A percentile compares a stretch with the other conserved stretches of the same genome.
These are phyloP conservation scores for Lucifuga dentata DNA, from an alignment of 2,113 vertebrate genomes.

Conservation along the genomic window DNA sequence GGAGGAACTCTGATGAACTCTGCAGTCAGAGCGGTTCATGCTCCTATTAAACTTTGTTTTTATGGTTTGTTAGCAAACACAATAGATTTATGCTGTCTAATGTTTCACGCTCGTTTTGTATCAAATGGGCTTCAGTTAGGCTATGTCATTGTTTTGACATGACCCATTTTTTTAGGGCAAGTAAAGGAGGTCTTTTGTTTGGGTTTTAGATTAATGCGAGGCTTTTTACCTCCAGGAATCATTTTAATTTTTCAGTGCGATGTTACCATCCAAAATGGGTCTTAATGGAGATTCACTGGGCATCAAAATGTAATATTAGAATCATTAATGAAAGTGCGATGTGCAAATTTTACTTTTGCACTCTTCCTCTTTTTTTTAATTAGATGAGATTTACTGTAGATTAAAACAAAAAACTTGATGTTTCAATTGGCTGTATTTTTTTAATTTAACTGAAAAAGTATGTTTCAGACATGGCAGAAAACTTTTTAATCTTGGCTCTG, in stretches of 20 bases:
- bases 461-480: constrained; percentile 9
- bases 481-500: neutral
- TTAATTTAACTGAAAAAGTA: constrained; percentile 17
- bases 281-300: too few species aligned
- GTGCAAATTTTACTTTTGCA: too few species aligned
- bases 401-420: constrained; percentile 6
- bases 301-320: too few species aligned
- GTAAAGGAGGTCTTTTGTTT: constrained; percentile 42
- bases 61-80: constrained; percentile 57
- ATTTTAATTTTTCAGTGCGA: too few species aligned
- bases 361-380: too few species aligned
- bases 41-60: constrained; percentile 66
- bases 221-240: too few species aligned
- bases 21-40: constrained; percentile 64
- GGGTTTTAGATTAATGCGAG: neutral
- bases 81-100: constrained; percentile 56
- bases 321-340: too few species aligned
- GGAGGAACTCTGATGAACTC: constrained; percentile 50
- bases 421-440: neutral
- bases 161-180: constrained; percentile 16
- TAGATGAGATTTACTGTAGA: too few species aligned
- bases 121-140: constrained; percentile 47
- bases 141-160: constrained; percentile 33
- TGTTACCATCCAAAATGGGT: too few species aligned
- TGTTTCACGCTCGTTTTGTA: constrained; percentile 51